These are phyloP conservation scores for Ctenoplectra terminalis DNA, from an alignment of 1,140 invertebrate genomes.

Conservation along the genomic window DNA sequence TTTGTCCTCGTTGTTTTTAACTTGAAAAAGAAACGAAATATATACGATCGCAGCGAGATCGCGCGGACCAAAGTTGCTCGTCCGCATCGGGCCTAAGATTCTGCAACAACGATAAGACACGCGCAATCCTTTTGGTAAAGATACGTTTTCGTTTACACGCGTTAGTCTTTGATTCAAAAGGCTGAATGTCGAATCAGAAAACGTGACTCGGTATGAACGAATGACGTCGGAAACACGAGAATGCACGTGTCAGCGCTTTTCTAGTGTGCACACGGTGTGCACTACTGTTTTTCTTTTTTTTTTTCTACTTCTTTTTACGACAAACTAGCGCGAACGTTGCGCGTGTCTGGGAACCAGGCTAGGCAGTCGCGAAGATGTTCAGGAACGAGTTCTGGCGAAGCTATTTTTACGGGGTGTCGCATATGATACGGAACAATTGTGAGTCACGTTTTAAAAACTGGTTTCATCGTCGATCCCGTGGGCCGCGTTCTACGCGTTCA, in stretches of 20 bases:
- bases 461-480: conserved; percentile 51
- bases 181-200: background rate
- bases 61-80: too few species aligned
- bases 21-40: too few species aligned
- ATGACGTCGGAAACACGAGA: background rate
- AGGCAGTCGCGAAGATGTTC: background rate
- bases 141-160: background rate
- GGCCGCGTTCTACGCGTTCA: background rate
- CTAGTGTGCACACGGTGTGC: too few species aligned
- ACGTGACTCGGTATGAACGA: background rate
- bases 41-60: too few species aligned
- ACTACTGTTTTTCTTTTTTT: background rate
- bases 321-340: background rate
- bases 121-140: background rate
- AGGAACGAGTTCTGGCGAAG: conserved; percentile 53
- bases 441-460: conserved; percentile 71
- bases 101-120: background rate
- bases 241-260: background rate
- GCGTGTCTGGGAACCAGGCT: background rate
- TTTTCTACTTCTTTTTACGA: too few species aligned
- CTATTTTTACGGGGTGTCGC: conserved; percentile 64
- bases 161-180: background rate
- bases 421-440: conserved; percentile 62
- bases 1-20: too few species aligned
- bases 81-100: too few species aligned